Percentiles rank a stretch among this genome's conserved stretches.
Evolutionary conservation across 2,113 vertebrate genomes (phyloP).

Genomic region (Progne subis): DNA sequence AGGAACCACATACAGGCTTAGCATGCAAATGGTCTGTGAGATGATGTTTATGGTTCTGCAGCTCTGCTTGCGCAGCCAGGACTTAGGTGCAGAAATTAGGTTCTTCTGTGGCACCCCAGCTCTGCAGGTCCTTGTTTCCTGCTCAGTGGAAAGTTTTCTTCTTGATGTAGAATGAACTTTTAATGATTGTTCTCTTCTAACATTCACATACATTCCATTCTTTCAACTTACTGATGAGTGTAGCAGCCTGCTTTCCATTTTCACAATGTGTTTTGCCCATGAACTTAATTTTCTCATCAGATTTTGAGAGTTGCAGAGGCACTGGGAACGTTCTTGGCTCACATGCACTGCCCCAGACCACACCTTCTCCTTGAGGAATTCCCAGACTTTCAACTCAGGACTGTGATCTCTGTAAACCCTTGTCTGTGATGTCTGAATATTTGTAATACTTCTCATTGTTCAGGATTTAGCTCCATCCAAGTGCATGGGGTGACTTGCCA

Average conservation of each 20-base stretch:
- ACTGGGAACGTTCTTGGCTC: slow-evolving; percentile 27
- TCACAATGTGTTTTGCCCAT: neutral
- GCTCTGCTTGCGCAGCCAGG: fast-evolving
- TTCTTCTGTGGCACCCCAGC: fast-evolving
- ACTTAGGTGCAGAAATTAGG: neutral
- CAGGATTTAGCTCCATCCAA: neutral
- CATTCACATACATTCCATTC: neutral
- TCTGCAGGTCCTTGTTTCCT: neutral
- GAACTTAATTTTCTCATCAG: slow-evolving; percentile 28
- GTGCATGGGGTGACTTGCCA: neutral
- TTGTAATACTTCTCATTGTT: slow-evolving; percentile 54
- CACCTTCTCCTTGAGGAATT: slow-evolving; percentile 65
- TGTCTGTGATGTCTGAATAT: slow-evolving; percentile 48
- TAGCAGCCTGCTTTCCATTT: slow-evolving; percentile 19
- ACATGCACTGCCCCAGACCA: neutral
- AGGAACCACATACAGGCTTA: fast-evolving
- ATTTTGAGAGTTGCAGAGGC: slow-evolving; percentile 20
- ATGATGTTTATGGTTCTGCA: neutral
- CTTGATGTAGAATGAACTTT: neutral
- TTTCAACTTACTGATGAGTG: neutral
- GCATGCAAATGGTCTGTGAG: neutral
- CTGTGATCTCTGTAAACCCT: slow-evolving; percentile 52
- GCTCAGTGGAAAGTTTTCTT: neutral
- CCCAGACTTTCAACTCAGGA: slow-evolving; percentile 49
- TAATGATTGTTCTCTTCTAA: neutral